Conservation (phyloP, 1,140 invertebrate genomes). For the Monochamus saltuarius region DNA sequence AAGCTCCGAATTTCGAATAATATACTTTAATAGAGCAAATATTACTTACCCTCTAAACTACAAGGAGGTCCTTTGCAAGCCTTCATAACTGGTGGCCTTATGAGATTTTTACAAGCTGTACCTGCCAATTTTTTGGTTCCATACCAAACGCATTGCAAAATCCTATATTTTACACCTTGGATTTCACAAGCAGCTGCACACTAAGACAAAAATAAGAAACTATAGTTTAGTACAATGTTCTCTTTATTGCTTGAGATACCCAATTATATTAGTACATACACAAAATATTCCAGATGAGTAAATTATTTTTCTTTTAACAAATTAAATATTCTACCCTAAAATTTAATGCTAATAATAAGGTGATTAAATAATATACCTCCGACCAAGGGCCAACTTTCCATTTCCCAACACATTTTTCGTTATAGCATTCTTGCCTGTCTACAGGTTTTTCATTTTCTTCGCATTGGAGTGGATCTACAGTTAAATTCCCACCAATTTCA, state of each 20-base stretch:
- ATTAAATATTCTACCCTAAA: no score
- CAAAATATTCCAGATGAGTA: no score
- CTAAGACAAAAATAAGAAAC: conserved; percentile 54
- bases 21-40: no score
- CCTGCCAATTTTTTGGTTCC: conserved; percentile 78
- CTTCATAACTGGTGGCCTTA: conserved; percentile 73
- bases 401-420: conserved; percentile 74
- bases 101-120: conserved; percentile 73
- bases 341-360: background rate
- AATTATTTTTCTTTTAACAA: no score
- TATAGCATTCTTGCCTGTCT: conserved; percentile 74
- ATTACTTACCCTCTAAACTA: background rate
- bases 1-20: no score
- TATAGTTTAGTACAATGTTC: no score
- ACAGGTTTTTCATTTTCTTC: conserved; percentile 67
- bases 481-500: conserved; percentile 63
- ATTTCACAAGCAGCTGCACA: conserved; percentile 75
- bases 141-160: conserved; percentile 86
- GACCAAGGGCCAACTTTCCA: conserved; percentile 88
- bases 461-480: conserved; percentile 62
- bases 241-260: no score
- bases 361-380: conserved; percentile 63
- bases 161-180: conserved; percentile 76
- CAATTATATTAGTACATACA: no score
- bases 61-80: conserved; percentile 71